Percentiles rank a stretch among this genome's conserved stretches.
These are phyloP conservation scores for Morphnarchus princeps DNA, from an alignment of 2,113 vertebrate species.

Conservation along the genomic window DNA sequence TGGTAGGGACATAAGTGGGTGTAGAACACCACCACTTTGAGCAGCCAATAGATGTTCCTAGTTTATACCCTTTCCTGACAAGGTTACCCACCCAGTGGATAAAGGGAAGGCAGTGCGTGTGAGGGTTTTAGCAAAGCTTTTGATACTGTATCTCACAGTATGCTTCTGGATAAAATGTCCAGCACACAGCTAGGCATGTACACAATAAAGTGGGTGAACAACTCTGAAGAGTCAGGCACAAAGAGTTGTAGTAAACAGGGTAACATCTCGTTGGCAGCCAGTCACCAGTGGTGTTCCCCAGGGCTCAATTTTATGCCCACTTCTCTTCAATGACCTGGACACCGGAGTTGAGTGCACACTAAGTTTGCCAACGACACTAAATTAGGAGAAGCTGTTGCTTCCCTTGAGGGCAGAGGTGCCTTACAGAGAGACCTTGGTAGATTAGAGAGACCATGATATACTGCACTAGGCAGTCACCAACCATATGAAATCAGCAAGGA, in stretches of 20 bases:
- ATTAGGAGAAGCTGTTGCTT: background rate
- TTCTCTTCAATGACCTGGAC: background rate
- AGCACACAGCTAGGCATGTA: background rate
- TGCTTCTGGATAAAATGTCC: background rate
- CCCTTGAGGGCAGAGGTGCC: background rate
- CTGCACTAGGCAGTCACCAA: background rate
- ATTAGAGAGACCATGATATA: background rate
- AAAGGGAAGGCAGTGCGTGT: background rate
- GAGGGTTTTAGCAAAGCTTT: background rate
- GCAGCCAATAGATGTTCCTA: background rate
- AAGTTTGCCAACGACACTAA: background rate
- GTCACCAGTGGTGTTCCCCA: background rate
- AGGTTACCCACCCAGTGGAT: background rate
- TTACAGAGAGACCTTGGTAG: background rate
- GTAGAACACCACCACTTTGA: background rate
- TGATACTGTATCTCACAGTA: no score
- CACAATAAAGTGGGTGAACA: background rate
- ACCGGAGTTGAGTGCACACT: accelerated
- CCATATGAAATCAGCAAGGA: background rate
- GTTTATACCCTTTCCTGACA: background rate
- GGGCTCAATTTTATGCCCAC: background rate
- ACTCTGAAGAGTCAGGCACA: background rate
- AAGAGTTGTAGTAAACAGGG: background rate
- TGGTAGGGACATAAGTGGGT: background rate
- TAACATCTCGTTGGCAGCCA: background rate